These are phyloP conservation scores for Boleophthalmus pectinirostris DNA, from an alignment of 2,113 vertebrate species.

Conservation along the genomic window DNA sequence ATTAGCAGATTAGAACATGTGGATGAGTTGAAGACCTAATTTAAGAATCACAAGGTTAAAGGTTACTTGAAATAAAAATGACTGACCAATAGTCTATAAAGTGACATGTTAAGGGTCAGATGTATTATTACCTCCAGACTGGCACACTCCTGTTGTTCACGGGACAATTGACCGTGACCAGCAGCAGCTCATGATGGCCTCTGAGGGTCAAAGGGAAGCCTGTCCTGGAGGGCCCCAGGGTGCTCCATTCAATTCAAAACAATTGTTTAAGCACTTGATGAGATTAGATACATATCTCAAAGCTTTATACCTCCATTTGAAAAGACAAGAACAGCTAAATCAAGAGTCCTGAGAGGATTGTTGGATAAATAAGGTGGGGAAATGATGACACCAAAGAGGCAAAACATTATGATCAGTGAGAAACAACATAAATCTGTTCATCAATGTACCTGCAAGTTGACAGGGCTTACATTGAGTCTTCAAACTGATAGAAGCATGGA, in stretches of 20 bases:
- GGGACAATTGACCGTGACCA: slow-evolving; percentile 73
- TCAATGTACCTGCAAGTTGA: not conserved
- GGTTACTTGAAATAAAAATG: too few relatives aligned
- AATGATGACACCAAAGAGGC: not conserved
- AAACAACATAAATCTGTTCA: not conserved
- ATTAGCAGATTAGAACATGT: too few relatives aligned
- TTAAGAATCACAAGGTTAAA: too few relatives aligned
- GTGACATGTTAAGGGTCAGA: not conserved
- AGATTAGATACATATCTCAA: slow-evolving; percentile 13
- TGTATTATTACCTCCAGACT: too few relatives aligned
- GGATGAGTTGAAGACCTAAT: too few relatives aligned
- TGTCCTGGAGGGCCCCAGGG: slow-evolving; percentile 21
- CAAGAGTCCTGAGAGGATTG: slow-evolving; percentile 14
- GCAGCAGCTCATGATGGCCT: slow-evolving; percentile 44
- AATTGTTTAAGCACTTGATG: slow-evolving; percentile 68
- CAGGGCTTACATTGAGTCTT: not conserved
- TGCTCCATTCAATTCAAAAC: slow-evolving; percentile 19
- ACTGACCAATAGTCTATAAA: too few relatives aligned
- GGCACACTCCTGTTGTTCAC: slow-evolving; percentile 47
- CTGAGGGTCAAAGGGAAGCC: slow-evolving; percentile 57
- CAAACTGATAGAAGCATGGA: not conserved
- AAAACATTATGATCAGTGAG: slow-evolving; percentile 35
- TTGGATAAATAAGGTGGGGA: not conserved
- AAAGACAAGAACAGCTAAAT: slow-evolving; percentile 17
- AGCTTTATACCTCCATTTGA: not conserved